These are phyloP conservation scores for Hyperopisus bebe DNA, from an alignment of 2,113 vertebrate genomes.

Conservation along the genomic window DNA sequence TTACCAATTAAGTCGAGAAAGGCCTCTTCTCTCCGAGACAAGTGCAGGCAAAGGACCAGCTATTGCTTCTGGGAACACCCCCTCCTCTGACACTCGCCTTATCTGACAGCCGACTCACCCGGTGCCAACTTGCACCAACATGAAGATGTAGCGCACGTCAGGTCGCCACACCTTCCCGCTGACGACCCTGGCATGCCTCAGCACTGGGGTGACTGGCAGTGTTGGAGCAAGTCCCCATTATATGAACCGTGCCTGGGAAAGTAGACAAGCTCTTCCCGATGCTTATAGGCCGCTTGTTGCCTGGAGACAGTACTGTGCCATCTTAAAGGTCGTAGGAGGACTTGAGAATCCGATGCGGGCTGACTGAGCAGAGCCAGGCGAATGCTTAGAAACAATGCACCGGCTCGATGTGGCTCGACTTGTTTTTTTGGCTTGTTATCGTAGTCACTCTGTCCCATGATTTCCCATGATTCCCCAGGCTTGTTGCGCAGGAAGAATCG, in stretches of 20 bases:
- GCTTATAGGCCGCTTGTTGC: not conserved
- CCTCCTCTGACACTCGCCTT: not conserved
- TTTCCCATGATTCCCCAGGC: not conserved
- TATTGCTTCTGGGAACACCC: not conserved
- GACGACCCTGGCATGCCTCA: not conserved
- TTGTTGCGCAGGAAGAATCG: not conserved
- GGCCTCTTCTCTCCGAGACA: not conserved
- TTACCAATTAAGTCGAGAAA: not conserved
- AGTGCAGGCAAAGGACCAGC: not conserved
- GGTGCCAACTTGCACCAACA: conserved; percentile 6
- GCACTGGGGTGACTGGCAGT: not conserved
- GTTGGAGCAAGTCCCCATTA: not conserved
- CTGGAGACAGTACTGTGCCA: not conserved
- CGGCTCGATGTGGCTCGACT: not conserved
- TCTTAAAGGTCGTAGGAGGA: not conserved
- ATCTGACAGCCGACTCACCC: not conserved
- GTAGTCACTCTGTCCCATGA: not conserved
- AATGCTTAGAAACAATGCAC: not conserved
- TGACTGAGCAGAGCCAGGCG: not conserved
- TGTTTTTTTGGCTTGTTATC: not conserved
- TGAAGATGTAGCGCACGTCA: not conserved
- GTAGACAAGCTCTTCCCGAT: not conserved
- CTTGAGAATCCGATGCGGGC: not conserved
- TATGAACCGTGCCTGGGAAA: not conserved
- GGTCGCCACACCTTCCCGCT: not conserved